phyloP scores from a whole-genome alignment of 2,113 vertebrate species.

The Anguilla japonica region DNA sequence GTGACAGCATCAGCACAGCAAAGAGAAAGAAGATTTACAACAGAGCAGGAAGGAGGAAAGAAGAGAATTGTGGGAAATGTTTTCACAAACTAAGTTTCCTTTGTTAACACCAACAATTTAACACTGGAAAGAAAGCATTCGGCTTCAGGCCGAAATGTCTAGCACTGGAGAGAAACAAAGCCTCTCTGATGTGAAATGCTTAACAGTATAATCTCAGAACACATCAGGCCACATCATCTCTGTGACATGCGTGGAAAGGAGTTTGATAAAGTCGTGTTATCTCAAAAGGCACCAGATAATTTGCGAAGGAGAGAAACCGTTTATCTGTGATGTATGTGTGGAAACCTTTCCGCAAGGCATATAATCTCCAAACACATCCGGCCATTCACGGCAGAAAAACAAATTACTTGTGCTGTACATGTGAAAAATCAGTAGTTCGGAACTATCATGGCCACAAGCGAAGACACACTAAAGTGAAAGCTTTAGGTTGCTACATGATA shows the following conservation, averaged over 20 bases:
- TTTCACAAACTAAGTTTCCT: slow-evolving; percentile 55
- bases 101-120: slow-evolving; percentile 34
- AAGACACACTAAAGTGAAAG: slow-evolving; percentile 58
- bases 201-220: neutral
- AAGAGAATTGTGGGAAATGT: slow-evolving; percentile 49
- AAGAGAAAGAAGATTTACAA: slow-evolving; percentile 48
- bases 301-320: neutral
- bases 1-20: neutral
- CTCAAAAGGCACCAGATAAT: neutral
- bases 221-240: no score
- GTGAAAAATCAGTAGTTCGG: slow-evolving; percentile 63
- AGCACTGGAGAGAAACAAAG: neutral
- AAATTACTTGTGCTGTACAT: slow-evolving; percentile 57
- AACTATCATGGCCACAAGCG: slow-evolving; percentile 64
- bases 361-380: slow-evolving; percentile 57
- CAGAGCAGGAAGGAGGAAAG: slow-evolving; percentile 65
- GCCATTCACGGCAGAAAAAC: slow-evolving; percentile 63
- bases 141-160: neutral
- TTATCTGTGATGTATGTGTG: neutral
- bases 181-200: neutral
- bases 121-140: slow-evolving; percentile 35
- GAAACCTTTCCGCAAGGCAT: slow-evolving; percentile 14
- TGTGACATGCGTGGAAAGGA: no score
- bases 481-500: slow-evolving; percentile 52
- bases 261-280: no score